Conservation (phyloP, 2,113 vertebrate species). For the Seriola rivoliana region DNA sequence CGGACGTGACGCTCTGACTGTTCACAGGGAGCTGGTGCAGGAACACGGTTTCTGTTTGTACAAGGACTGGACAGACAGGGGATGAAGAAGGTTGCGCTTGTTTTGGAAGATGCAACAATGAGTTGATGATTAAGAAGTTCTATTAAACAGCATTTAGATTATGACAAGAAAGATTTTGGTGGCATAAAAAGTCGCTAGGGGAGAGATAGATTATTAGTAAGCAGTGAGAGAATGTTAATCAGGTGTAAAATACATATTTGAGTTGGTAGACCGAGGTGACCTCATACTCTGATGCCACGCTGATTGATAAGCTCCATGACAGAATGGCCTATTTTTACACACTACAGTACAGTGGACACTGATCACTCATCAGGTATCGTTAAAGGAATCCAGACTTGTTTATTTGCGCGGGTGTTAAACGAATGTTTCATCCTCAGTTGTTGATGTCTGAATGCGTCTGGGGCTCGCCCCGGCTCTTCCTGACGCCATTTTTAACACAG, state of each 20-base stretch:
- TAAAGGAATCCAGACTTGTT: slow-evolving; percentile 56
- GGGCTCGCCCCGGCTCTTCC: slow-evolving; percentile 4
- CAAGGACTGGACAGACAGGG: too few relatives aligned
- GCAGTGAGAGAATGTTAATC: slow-evolving; percentile 35
- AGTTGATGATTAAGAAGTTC: neutral
- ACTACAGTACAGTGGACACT: neutral
- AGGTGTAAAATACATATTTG: slow-evolving; percentile 9
- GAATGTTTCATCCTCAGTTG: slow-evolving; percentile 37
- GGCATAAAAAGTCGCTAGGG: neutral
- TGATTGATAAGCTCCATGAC: slow-evolving; percentile 29
- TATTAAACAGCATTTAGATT: neutral
- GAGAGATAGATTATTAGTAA: too few relatives aligned
- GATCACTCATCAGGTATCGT: slow-evolving; percentile 49
- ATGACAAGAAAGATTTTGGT: neutral
- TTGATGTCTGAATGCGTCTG: slow-evolving; percentile 25
- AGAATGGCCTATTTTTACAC: slow-evolving; percentile 62
- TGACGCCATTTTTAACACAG: slow-evolving; percentile 57
- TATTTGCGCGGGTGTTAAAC: slow-evolving; percentile 57
- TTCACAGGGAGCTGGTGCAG: neutral
- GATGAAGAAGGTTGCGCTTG: neutral
- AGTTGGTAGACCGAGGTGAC: slow-evolving; percentile 12
- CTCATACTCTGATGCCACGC: neutral
- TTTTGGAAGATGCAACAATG: slow-evolving; percentile 7
- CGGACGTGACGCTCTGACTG: slow-evolving; percentile 2
- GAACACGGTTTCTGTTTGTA: slow-evolving; percentile 26